Base-by-base conservation (phyloP, 1,140 invertebrate species). In the Paraescarpia echinospica region DNA sequence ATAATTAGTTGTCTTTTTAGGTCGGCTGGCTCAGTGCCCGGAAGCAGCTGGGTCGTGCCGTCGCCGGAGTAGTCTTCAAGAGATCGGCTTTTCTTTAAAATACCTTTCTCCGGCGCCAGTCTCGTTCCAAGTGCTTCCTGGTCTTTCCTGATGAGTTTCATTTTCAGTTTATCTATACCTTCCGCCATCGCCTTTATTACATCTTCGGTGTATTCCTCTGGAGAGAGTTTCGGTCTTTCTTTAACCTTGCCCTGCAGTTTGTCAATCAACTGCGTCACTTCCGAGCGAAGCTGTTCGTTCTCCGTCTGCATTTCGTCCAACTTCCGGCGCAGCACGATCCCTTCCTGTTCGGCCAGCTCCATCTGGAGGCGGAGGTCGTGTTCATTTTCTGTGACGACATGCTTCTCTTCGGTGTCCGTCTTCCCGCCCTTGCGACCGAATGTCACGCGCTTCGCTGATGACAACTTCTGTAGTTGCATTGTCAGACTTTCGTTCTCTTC, bases 381-480 rank as follows among this genome's bases (percentile, higher is more conserved):
- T 93, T 88, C 94, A 91, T 91, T 93, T 92, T 92, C 94, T 92
- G 92, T 94, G 92, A 91, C 93, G 89, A 89, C 90, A 92, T 89
- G 91, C 93, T 91, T 93, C 31, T 34, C 22, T 59, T 92, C 33
- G 31, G 34, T 51, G 35, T 91, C 59, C 22, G 27, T 27, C 59
- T 77, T 77, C 2, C 59, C 59, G 9, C 89, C 41, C 22, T 91
- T 93, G 33, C 34, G 34, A 22, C 91, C 34, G 48, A 93, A 94
- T 2, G 33, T 91, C 6, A 34, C 89, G 59, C 92, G 89, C 35
- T 95, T 93, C 90, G 94, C 93, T 90, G 94, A 94, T 96, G 98
- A 98, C 98, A 99, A 98, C 97, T 98, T 98, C 97, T 98, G 98
- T 95, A 99, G 97, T 97, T 99, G 98, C 96, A 98, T 97, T 95